Evolutionary conservation across 2,888 invertebrate species (phyloP).

Genomic region (Aphelenchoides bicaudatus): DNA sequence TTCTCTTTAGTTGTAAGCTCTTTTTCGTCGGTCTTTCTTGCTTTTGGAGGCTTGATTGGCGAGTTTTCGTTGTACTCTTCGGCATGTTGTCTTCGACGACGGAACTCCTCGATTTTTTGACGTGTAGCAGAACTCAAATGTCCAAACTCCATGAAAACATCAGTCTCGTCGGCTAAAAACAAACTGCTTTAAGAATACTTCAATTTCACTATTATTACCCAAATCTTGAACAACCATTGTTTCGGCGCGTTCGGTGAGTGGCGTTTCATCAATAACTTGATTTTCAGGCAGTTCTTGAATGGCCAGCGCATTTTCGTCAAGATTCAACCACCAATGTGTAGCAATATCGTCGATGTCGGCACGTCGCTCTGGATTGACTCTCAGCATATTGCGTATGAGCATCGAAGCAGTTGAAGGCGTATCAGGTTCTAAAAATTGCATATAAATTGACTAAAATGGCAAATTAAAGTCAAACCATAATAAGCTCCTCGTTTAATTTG

Average conservation of each 20-base stretch:
- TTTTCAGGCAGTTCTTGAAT: conserved; percentile 61
- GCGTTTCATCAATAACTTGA: conserved; percentile 60
- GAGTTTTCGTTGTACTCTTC: conserved; percentile 59
- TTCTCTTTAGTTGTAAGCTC: conserved; percentile 55
- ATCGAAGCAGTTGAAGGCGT: conserved; percentile 77
- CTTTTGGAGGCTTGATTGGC: conserved; percentile 57
- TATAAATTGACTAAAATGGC: too few relatives aligned
- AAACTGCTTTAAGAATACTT: too few relatives aligned
- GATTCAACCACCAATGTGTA: conserved; percentile 92
- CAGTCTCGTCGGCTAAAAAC: conserved; percentile 60
- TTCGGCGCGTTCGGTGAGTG: conserved; percentile 58
- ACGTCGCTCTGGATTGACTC: conserved; percentile 81
- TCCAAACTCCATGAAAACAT: conserved; percentile 61
- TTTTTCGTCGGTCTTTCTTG: conserved; percentile 32
- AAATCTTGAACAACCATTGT: conserved; percentile 60
- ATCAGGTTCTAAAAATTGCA: not conserved
- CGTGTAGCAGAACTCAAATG: conserved; percentile 47
- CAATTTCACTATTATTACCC: too few relatives aligned
- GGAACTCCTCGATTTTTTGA: conserved; percentile 59
- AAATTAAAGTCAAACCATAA: too few relatives aligned
- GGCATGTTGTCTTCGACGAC: conserved; percentile 59
- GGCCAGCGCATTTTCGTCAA: conserved; percentile 59
- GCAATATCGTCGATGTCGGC: conserved; percentile 91
- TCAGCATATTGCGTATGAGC: conserved; percentile 86
- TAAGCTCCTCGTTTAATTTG: conserved; percentile 96